These are phyloP conservation scores for Antechinus stuartii DNA, from an alignment of 2,113 vertebrate genomes.

Conservation along the genomic window DNA sequence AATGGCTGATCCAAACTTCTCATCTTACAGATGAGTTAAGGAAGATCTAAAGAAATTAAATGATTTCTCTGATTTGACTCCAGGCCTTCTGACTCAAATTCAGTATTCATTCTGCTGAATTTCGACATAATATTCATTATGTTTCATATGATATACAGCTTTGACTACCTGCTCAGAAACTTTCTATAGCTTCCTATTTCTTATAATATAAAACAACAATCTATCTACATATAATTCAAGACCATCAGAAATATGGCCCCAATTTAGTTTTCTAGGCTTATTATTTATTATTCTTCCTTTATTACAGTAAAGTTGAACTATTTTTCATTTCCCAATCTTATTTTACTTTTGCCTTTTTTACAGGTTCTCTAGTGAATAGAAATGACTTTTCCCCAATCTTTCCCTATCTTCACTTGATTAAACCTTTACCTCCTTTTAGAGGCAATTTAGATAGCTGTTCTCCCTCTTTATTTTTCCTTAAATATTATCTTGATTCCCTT, in stretches of 20 bases:
- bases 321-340: not conserved
- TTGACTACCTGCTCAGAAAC: not conserved
- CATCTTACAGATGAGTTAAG: not conserved
- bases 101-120: not conserved
- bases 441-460: not conserved
- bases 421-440: not conserved
- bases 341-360: not conserved
- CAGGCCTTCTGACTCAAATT: not conserved
- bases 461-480: not conserved
- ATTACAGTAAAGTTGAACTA: not conserved
- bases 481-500: not conserved
- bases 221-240: not conserved
- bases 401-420: not conserved
- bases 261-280: not conserved
- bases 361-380: not conserved
- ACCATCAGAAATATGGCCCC: not conserved
- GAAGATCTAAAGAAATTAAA: not conserved
- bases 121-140: not conserved
- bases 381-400: not conserved
- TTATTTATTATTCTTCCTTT: not conserved
- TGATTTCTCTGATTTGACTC: not conserved
- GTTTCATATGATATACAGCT: not conserved
- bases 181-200: not conserved
- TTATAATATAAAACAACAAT: not conserved
- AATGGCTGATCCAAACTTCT: not conserved